phyloP scores from a whole-genome alignment of 2,113 vertebrate genomes.

The Rhegmatorhina hoffmannsi region DNA sequence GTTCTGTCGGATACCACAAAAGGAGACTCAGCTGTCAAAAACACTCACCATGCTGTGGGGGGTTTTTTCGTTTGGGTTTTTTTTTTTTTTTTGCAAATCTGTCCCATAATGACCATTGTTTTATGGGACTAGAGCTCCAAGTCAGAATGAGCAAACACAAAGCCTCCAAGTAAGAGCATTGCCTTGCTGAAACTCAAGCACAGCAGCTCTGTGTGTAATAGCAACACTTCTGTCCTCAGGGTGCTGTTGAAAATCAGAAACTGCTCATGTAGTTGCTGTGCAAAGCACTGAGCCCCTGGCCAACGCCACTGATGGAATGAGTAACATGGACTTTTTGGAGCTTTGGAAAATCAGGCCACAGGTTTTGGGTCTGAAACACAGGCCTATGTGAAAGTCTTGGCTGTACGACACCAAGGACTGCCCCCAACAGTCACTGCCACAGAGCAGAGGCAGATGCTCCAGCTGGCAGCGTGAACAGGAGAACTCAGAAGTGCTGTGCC shows the following conservation, averaged over 20 bases:
- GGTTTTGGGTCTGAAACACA: background rate
- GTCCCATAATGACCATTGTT: background rate
- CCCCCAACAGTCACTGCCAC: fast-evolving
- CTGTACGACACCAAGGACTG: background rate
- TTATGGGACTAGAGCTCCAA: background rate
- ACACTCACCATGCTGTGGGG: background rate
- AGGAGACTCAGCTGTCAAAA: background rate
- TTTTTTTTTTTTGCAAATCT: background rate
- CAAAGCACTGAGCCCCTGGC: background rate
- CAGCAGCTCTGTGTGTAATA: fast-evolving
- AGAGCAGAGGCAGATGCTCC: background rate
- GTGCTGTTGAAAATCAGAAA: background rate
- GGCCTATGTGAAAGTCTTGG: background rate
- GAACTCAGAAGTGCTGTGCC: background rate
- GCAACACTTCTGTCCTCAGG: fast-evolving
- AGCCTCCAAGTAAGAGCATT: background rate
- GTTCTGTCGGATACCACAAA: background rate
- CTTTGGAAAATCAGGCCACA: background rate
- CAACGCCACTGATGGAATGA: background rate
- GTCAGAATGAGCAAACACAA: background rate
- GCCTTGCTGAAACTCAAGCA: fast-evolving
- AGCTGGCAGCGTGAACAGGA: background rate
- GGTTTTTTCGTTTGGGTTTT: no score
- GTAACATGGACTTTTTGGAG: background rate
- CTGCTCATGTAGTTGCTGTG: fast-evolving